Conservation (phyloP, 2,113 vertebrate genomes). For the Passer montanus region DNA sequence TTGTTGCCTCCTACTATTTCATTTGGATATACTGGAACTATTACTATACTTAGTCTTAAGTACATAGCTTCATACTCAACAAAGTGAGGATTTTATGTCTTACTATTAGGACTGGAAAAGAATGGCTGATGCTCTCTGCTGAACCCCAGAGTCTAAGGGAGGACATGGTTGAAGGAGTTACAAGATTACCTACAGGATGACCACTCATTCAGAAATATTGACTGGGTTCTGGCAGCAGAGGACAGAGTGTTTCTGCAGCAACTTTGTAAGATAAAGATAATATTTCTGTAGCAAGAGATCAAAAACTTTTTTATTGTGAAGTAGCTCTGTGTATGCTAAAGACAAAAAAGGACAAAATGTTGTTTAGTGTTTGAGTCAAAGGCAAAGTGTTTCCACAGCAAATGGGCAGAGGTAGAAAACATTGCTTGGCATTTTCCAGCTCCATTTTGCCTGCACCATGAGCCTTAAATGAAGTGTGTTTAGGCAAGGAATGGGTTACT, state of each 20-base stretch:
- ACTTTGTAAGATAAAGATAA: background rate
- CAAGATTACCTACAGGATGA: background rate
- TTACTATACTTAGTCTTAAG: background rate
- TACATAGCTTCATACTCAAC: background rate
- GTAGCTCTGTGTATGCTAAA: background rate
- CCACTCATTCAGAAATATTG: background rate
- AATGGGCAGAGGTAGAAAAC: background rate
- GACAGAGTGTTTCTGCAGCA: background rate
- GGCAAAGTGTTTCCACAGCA: background rate
- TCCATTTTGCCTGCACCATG: background rate
- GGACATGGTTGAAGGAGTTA: accelerated
- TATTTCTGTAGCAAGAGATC: background rate
- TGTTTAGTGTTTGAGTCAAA: background rate
- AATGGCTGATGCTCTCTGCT: background rate
- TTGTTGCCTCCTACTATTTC: background rate
- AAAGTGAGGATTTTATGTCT: background rate
- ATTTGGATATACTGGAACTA: background rate
- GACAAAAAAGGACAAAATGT: background rate
- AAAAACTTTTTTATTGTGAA: background rate
- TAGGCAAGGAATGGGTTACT: background rate
- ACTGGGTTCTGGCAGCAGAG: background rate
- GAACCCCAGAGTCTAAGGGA: background rate
- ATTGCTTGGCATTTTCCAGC: background rate
- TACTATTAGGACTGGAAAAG: background rate
- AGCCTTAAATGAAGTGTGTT: background rate